phyloP scores from a whole-genome alignment of 2,888 invertebrate genomes.

The Thalpophila matura region DNA sequence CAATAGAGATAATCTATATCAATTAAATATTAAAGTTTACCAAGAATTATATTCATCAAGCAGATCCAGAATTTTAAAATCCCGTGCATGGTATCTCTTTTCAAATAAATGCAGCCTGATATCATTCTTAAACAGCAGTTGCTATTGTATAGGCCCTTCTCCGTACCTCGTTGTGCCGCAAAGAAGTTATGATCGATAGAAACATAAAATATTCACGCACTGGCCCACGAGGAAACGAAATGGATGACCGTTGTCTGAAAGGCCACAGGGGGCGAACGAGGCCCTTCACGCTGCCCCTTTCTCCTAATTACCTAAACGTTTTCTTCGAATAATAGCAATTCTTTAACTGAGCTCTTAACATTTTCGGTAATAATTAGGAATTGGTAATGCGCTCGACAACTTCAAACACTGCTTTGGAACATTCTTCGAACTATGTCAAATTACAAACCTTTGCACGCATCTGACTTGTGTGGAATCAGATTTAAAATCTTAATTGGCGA shows the following conservation, averaged over 20 bases:
- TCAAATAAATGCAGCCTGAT: not conserved
- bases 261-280: slow-evolving; percentile 80
- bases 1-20: not conserved
- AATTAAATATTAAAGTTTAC: no score
- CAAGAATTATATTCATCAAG: no score
- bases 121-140: slow-evolving; percentile 22
- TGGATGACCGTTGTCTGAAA: slow-evolving; percentile 86
- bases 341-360: slow-evolving; percentile 53
- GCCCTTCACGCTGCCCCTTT: slow-evolving; percentile 72
- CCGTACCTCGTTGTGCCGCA: slow-evolving; percentile 69
- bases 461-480: slow-evolving; percentile 20
- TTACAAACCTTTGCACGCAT: slow-evolving; percentile 39
- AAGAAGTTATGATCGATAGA: slow-evolving; percentile 89
- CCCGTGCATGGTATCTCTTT: no score
- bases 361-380: slow-evolving; percentile 55
- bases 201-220: slow-evolving; percentile 88
- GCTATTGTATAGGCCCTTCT: slow-evolving; percentile 42
- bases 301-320: slow-evolving; percentile 77
- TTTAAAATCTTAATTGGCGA: not conserved
- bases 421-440: slow-evolving; percentile 49
- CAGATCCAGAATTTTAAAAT: no score
- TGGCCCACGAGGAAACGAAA: slow-evolving; percentile 82
- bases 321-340: slow-evolving; percentile 68
- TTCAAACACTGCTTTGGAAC: slow-evolving; percentile 32
- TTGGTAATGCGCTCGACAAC: slow-evolving; percentile 43